Evolutionary conservation across 2,888 invertebrate species (phyloP), one percentile per base, ranked within the genome.

Genomic region (Agriopis leucophaearia): DNA sequence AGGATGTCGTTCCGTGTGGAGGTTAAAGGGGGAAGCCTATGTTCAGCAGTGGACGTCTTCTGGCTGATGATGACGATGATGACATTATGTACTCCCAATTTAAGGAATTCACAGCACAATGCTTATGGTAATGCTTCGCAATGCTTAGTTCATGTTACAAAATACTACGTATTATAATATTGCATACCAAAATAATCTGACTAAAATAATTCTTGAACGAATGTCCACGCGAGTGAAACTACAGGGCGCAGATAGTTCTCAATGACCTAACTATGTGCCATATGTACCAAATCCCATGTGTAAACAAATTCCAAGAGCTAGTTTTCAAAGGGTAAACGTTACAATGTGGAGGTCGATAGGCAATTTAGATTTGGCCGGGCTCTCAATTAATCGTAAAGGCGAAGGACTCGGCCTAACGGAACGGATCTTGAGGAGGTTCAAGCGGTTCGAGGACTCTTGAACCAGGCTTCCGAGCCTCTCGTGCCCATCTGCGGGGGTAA

Each of bases 321-420:
- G 55, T 66, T 66, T 60, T 45, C 63, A 66, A 70, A 66, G 66
- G 70, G 66, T 69, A 70, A 56, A 72, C 61, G 61, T 54, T 62
- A 62, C 64, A 69, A 74, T 69, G 73, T 75, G 61, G 69, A 71
- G 78, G 78, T 77, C 80, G 77, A 81, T 78, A 80, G 80, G 79
- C 85, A 86, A 87, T 86, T 86, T 81, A 72, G 74, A 78, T 78
- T 82, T 82, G 81, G 80, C 80, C 77, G 70, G 77, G 75, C 83
- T 81, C 87, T 88, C 88, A 88, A 88, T 88, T 88, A 88, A 86
- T 86, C 85, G 87, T 83, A 81, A 85, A 88, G 78, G 78, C 74
- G 72, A 69, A 74, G 74, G 75, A 72, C 47, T 59, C 27, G 61
- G 36, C 47, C 70, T 70, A 65, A 66, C 69, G 59, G 62, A 40